A percentile compares a stretch with the other conserved stretches of the same genome.
Evolutionary conservation across 2,888 invertebrate genomes (phyloP).

Genomic region (Apodemia hepburni): DNA sequence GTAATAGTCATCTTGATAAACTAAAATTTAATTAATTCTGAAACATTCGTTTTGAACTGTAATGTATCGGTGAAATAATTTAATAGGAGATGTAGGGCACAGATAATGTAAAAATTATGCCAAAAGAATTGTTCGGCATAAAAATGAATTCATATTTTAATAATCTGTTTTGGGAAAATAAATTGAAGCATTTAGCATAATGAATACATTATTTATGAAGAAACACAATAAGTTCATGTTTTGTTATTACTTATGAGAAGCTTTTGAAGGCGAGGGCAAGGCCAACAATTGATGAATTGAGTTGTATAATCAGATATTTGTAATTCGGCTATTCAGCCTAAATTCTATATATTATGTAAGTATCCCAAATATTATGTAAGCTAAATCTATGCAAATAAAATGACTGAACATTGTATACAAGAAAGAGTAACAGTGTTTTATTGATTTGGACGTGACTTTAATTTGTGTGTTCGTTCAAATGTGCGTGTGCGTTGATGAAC

Average conservation of each 20-base stretch:
- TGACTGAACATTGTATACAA: too few relatives aligned
- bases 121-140: conserved; percentile 60
- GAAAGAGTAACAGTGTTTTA: too few relatives aligned
- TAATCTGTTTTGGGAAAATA: conserved; percentile 39
- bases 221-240: conserved; percentile 13
- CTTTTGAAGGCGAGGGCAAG: background rate
- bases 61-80: conserved; percentile 66
- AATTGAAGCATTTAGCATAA: conserved; percentile 22
- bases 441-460: too few relatives aligned
- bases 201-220: conserved; percentile 18
- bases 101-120: conserved; percentile 67
- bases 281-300: background rate
- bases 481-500: too few relatives aligned
- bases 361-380: too few relatives aligned
- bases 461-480: too few relatives aligned
- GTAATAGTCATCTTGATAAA: background rate
- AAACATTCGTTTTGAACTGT: conserved; percentile 27
- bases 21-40: background rate
- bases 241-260: conserved; percentile 15
- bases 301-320: background rate
- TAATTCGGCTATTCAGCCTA: too few relatives aligned
- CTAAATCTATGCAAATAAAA: too few relatives aligned
- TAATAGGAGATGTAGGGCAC: conserved; percentile 55
- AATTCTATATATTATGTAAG: too few relatives aligned
- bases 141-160: conserved; percentile 58